These are phyloP conservation scores for Bombus difficillimus DNA, from an alignment of 1,140 invertebrate genomes.

Conservation along the genomic window DNA sequence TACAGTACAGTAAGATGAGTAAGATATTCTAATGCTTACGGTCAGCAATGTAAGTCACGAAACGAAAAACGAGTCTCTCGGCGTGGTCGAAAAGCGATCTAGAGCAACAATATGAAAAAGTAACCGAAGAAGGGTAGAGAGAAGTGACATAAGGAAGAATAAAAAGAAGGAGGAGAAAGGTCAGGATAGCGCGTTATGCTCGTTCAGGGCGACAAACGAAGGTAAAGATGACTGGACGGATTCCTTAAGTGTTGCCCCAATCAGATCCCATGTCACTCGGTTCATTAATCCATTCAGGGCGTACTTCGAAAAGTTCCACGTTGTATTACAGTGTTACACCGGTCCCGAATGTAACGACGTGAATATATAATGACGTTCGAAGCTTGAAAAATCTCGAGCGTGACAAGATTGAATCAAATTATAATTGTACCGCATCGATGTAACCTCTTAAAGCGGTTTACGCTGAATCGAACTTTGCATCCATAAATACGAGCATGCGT, in stretches of 20 bases:
- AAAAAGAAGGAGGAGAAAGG: conserved; percentile 51
- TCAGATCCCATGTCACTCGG: conserved; percentile 78
- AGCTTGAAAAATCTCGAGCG: conserved; percentile 46
- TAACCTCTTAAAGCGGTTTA: conserved; percentile 26
- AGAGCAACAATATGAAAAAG: conserved; percentile 17
- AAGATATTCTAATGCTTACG: background rate
- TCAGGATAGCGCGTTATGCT: conserved; percentile 53
- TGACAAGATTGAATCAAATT: conserved; percentile 63
- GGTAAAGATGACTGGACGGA: conserved; percentile 75
- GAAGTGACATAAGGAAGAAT: conserved; percentile 48
- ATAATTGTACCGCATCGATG: conserved; percentile 46
- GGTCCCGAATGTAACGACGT: conserved; percentile 56
- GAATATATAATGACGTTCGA: conserved; percentile 58
- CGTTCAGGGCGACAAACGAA: conserved; percentile 64
- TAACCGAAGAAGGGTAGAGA: conserved; percentile 33
- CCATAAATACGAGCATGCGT: background rate
- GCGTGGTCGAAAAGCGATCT: conserved; percentile 21
- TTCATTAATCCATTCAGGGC: conserved; percentile 75
- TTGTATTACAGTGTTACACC: conserved; percentile 60
- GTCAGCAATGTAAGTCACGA: background rate
- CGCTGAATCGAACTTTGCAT: conserved; percentile 9
- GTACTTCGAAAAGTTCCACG: conserved; percentile 55
- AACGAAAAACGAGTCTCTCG: background rate
- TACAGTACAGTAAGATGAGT: background rate
- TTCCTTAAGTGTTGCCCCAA: conserved; percentile 76